These are phyloP conservation scores for Halyomorpha halys DNA, from an alignment of 1,140 invertebrate genomes.

Conservation along the genomic window DNA sequence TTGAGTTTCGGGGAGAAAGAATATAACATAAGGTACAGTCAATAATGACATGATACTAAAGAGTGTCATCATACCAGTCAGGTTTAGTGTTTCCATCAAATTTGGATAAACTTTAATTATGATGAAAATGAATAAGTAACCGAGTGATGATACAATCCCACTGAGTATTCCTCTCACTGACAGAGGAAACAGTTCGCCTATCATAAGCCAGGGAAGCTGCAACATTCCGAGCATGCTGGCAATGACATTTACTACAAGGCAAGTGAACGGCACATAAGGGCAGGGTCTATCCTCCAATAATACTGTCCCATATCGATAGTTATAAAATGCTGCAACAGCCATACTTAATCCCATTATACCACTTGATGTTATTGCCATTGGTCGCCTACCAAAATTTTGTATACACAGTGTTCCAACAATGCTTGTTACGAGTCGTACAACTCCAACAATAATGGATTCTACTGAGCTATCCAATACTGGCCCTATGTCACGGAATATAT, in stretches of 20 bases:
- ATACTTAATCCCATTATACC: conserved; percentile 51
- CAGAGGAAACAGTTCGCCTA: conserved; percentile 59
- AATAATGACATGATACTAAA: conserved; percentile 58
- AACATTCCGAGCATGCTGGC: conserved; percentile 63
- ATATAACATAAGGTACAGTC: conserved; percentile 52
- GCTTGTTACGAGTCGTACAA: conserved; percentile 54
- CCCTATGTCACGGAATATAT: conserved; percentile 54
- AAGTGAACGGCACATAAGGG: conserved; percentile 47
- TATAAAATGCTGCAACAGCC: conserved; percentile 37
- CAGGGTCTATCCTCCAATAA: conserved; percentile 38
- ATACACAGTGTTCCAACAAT: conserved; percentile 55
- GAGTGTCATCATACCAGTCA: conserved; percentile 62
- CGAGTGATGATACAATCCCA: conserved; percentile 57
- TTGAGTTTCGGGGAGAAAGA: conserved; percentile 70
- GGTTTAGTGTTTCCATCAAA: conserved; percentile 43
- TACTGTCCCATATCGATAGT: conserved; percentile 36
- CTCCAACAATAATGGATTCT: conserved; percentile 62
- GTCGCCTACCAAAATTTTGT: conserved; percentile 53
- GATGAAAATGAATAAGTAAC: conserved; percentile 55
- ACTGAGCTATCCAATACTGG: conserved; percentile 54
- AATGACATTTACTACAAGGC: conserved; percentile 53
- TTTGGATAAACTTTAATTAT: conserved; percentile 59
- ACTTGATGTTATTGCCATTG: conserved; percentile 53
- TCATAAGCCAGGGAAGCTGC: conserved; percentile 64
- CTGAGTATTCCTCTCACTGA: conserved; percentile 54